Conservation (phyloP, 2,888 invertebrate genomes). For the Eupithecia vulgata region DNA sequence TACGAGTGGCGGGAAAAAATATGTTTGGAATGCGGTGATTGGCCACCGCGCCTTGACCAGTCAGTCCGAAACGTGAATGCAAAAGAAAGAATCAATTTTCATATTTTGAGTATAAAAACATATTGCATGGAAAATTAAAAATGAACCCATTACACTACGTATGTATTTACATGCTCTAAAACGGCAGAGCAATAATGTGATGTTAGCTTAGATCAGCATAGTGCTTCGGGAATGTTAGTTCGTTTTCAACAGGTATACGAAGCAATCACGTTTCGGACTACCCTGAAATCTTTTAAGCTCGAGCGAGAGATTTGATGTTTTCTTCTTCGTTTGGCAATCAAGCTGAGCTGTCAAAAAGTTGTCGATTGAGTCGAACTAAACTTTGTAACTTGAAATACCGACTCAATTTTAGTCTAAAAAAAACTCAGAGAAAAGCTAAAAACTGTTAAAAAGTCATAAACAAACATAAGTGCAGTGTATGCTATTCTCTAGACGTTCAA, state of each 20-base stretch:
- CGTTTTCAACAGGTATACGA: not conserved
- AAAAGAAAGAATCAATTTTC: not conserved
- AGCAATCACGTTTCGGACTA: not conserved
- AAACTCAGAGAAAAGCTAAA: slow-evolving; percentile 25
- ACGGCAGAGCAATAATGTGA: not conserved
- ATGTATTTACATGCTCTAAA: not conserved
- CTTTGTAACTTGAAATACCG: slow-evolving; percentile 46
- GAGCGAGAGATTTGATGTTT: slow-evolving; percentile 13
- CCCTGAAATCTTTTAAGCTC: not conserved
- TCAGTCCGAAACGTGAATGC: slow-evolving; percentile 31
- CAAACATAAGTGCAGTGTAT: slow-evolving; percentile 37
- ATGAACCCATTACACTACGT: not conserved
- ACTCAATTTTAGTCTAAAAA: slow-evolving; percentile 24
- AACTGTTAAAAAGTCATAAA: slow-evolving; percentile 40
- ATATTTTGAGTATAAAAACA: not conserved
- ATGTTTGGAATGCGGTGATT: slow-evolving; percentile 47
- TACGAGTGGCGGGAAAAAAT: slow-evolving; percentile 50
- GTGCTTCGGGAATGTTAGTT: not conserved
- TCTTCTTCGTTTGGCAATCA: not conserved
- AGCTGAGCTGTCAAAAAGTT: slow-evolving; percentile 35
- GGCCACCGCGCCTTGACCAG: slow-evolving; percentile 26
- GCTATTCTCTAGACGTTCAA: slow-evolving; percentile 29
- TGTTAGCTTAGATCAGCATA: not conserved
- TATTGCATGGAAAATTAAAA: not conserved
- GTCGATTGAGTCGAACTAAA: slow-evolving; percentile 38